Base-by-base conservation (phyloP, 2,797 vertebrate species). In the Poecilia picta region DNA sequence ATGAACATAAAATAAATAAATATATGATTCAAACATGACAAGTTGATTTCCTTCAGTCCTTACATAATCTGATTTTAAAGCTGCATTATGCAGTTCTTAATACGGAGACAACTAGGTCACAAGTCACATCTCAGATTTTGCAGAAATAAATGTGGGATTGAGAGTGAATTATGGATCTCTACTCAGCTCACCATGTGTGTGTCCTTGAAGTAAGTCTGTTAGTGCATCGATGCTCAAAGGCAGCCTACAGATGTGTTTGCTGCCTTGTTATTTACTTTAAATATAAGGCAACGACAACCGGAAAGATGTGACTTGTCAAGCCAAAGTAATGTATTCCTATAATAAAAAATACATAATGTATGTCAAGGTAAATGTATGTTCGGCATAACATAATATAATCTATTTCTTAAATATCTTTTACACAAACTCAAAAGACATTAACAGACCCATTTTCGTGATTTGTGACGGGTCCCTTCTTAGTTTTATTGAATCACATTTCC, bases 191-290 rank as follows among this genome's bases (percentile, higher is more conserved):
- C 55, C 57, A 73, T 64, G 6, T 8, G 18, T 23, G 36, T 74
- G 82, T 83, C 78, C 77, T 85, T 89, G 82, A 85, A 33, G 41
- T 64, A 72, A 81, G 28, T n/a, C 33, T 71, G 64, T 51, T 77
- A 70, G 23, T 47, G 31, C 72, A 81, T 57, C n/a, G 59, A 13
- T 74, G 74, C 8, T 73, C 64, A 47, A 39, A 72, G 28, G 51
- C 43, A 79, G 20, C 39, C 79, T 71, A 68, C 12, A 73, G 49
- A 53, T 74, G 12, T 64, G 47, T 76, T n/a, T 77, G 31, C 46
- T 81, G 78, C 43, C 36, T 41, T 28, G 46, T 83, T 53, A 83
- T 80, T 51, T 15, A 51, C 23, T 75, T 45, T 12, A 79, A 79
- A 62, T 10, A 75, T 8, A 72, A 75, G 64, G 49, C 23, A 51